phyloP scores from a whole-genome alignment of 1,140 invertebrate species.

The Eriosoma lanigerum region DNA sequence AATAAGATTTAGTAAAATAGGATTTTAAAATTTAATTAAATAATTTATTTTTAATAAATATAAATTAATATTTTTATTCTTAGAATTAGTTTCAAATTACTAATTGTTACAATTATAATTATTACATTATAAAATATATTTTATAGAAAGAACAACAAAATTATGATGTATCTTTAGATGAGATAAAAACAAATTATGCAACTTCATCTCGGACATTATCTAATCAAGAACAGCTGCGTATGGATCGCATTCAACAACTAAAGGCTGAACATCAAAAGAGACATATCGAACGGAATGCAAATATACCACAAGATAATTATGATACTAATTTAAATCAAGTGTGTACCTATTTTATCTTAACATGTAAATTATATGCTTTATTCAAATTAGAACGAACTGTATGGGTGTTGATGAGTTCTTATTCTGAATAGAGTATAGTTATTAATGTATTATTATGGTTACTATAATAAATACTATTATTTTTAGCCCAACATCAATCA shows the following conservation, averaged over 20 bases:
- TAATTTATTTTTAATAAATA: no score
- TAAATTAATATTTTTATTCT: no score
- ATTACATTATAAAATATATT: no score
- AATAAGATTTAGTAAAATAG: no score
- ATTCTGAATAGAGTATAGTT: no score
- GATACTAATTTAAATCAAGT: slow-evolving; percentile 60
- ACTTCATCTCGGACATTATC: neutral
- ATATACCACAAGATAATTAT: slow-evolving; percentile 60
- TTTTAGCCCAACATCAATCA: slow-evolving; percentile 34
- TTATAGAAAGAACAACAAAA: slow-evolving; percentile 46
- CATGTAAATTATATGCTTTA: no score
- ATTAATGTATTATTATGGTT: slow-evolving; percentile 41
- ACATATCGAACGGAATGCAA: slow-evolving; percentile 62
- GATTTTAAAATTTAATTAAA: no score
- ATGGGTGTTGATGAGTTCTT: no score
- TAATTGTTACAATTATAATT: no score
- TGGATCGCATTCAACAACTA: slow-evolving; percentile 63
- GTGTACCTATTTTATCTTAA: neutral
- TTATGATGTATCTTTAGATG: neutral
- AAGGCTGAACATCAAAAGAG: slow-evolving; percentile 62
- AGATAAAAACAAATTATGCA: neutral
- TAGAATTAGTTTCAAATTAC: no score
- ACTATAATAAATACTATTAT: neutral
- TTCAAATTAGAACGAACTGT: no score
- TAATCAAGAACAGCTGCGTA: slow-evolving; percentile 56